These are phyloP conservation scores for Glaucidium brasilianum DNA, from an alignment of 2,113 vertebrate genomes.

Conservation along the genomic window DNA sequence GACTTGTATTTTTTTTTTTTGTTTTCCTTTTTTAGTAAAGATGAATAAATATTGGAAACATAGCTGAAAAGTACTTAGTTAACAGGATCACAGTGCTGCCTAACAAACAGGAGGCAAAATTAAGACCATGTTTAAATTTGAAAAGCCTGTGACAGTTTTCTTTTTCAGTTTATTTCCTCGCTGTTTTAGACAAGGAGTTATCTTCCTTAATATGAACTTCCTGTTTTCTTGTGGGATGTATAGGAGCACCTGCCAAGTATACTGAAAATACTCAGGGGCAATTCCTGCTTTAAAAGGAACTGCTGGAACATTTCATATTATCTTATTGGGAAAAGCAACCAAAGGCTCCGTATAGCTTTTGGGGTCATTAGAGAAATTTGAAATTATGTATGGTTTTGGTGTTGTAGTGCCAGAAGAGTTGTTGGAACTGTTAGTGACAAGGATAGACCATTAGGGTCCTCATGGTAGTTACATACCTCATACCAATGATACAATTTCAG, in stretches of 20 bases:
- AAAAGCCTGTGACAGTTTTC: neutral
- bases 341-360: neutral
- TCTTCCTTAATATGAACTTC: neutral
- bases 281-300: neutral
- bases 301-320: neutral
- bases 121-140: neutral
- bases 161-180: neutral
- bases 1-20: neutral
- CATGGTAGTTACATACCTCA: neutral
- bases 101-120: neutral
- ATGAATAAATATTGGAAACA: neutral
- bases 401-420: neutral
- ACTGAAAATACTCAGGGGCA: neutral
- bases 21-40: neutral
- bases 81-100: neutral
- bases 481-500: neutral
- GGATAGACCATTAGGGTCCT: neutral
- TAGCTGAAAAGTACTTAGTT: neutral
- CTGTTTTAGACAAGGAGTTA: neutral
- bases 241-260: neutral
- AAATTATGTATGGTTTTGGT: neutral
- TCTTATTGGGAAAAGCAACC: neutral
- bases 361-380: neutral
- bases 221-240: neutral
- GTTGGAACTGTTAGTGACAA: neutral